These are phyloP conservation scores for Nowickia ferox DNA, from an alignment of 2,888 invertebrate genomes.

Conservation along the genomic window DNA sequence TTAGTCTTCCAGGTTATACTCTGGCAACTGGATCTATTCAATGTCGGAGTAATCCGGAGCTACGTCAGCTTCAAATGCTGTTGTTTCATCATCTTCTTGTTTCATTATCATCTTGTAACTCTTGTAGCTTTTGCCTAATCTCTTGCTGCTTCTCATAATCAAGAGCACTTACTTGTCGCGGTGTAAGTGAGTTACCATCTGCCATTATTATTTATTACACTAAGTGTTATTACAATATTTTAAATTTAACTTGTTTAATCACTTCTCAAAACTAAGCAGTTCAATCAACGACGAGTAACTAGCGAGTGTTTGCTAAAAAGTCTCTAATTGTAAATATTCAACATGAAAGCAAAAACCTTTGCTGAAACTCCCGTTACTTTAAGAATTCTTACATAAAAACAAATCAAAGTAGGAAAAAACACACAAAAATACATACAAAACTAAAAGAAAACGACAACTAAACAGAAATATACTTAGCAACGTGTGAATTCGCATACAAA, in stretches of 20 bases:
- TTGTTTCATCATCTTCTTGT: too few relatives aligned
- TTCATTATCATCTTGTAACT: neutral
- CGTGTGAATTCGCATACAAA: neutral
- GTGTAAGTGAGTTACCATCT: conserved; percentile 41
- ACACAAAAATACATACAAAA: conserved; percentile 2
- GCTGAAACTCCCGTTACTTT: too few relatives aligned
- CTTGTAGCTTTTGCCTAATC: conserved; percentile 20
- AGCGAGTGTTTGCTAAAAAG: too few relatives aligned
- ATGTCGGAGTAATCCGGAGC: neutral
- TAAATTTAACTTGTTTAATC: too few relatives aligned
- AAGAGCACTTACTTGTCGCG: conserved; percentile 37
- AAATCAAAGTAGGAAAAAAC: neutral
- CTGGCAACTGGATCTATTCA: neutral
- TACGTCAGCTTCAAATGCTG: neutral
- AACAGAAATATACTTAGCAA: conserved; percentile 6
- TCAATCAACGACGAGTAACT: too few relatives aligned
- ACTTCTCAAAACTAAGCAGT: too few relatives aligned
- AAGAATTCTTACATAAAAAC: conserved; percentile 1
- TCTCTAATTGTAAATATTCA: too few relatives aligned
- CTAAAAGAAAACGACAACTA: too few relatives aligned
- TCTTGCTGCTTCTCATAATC: conserved; percentile 8
- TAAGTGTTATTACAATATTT: too few relatives aligned
- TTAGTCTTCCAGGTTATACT: neutral
- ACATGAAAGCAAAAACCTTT: too few relatives aligned
- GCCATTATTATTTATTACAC: neutral